Percentiles rank a stretch among this genome's conserved stretches.
Evolutionary conservation across 2,113 vertebrate species (phyloP).

Genomic region (Odobenus rosmarus): DNA sequence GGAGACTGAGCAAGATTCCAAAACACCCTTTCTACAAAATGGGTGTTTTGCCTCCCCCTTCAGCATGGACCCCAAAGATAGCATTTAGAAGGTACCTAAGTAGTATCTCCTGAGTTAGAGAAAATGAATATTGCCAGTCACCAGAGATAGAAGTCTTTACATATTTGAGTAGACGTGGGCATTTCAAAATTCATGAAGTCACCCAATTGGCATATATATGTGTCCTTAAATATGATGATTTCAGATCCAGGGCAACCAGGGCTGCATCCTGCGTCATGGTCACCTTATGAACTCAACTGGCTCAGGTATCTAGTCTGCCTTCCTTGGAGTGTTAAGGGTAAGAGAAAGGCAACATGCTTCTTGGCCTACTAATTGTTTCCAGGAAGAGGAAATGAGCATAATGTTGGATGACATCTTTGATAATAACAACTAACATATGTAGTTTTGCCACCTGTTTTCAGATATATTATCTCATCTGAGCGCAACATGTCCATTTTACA

Average conservation of each 20-base stretch:
- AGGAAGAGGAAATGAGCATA: neutral
- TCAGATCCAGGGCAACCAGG: neutral
- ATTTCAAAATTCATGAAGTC: slow-evolving; percentile 1
- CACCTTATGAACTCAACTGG: neutral
- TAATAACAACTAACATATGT: neutral
- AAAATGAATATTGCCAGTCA: neutral
- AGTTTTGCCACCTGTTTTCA: neutral
- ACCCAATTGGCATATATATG: neutral
- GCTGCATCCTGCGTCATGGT: neutral
- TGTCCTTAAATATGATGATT: neutral
- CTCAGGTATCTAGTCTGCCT: neutral
- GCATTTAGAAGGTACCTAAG: neutral
- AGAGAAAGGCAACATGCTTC: neutral
- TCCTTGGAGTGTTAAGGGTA: neutral
- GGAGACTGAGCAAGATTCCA: neutral
- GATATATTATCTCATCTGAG: neutral
- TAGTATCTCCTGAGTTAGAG: neutral
- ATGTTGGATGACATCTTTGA: neutral
- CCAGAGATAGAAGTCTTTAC: neutral
- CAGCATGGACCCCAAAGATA: neutral
- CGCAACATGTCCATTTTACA: neutral
- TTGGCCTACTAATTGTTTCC: neutral
- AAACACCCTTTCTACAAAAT: neutral
- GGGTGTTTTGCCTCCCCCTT: neutral
- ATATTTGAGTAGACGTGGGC: neutral